Evolutionary conservation across 2,113 vertebrate species (phyloP), one percentile per base, ranked within the genome.

Genomic region (Electrona antarctica): DNA sequence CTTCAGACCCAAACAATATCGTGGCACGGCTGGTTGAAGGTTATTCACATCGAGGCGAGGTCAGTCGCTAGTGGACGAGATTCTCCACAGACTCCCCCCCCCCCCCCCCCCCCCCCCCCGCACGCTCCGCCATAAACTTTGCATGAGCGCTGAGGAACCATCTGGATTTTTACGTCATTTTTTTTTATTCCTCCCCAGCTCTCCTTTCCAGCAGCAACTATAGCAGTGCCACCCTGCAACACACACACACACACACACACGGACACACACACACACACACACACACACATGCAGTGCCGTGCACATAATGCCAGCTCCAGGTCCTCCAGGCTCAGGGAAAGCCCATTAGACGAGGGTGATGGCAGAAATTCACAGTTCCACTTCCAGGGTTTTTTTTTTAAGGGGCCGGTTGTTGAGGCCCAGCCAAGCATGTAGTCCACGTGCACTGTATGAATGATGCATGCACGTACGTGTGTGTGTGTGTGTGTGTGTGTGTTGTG

Each of bases 281-380:
- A 86, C 33, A 12, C 59, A 45, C 60, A 6, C 11, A 56, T 21
- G 21, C 21, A 21, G 21, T 21, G 21, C 21, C 21, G 21, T 21
- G 21, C 21, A 2, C 21, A 21, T 21, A 21, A 21, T 21, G 21
- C 21, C 21, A 21, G 21, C 21, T 21, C 79, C 73, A 67, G 88
- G 21, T 21, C 21, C 21, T 87, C 84, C 81, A 3, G 41, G 57
- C 82, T 77, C 88, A 61, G 0, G 79, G 90, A 72, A 86, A 89
- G 71, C 88, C 89, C 52, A 90, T 94, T 92, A 92, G 88, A 21
- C 64, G 56, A 90, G 21, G 81, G 90, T 87, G 85, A 92, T 89
- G 77, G 64, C 78, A 81, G 85, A 90, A 93, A 92, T 72, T 88
- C 91, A 79, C 91, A 85, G 89, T 90, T 89, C 92, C 72, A 21